phyloP scores from a whole-genome alignment of 2,113 vertebrate species.

The Gavialis gangeticus region DNA sequence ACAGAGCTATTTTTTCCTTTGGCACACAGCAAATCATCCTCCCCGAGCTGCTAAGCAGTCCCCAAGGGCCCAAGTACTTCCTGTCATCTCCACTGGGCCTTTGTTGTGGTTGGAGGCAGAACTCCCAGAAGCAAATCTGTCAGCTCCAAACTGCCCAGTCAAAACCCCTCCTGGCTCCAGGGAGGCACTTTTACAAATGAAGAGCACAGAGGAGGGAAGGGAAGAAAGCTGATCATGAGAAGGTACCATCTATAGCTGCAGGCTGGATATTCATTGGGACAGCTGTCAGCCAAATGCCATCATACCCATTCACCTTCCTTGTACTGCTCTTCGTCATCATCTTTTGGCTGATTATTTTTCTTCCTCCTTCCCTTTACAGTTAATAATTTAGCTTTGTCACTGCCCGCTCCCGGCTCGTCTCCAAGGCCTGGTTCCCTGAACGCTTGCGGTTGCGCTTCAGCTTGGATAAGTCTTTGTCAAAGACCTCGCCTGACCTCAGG shows the following conservation, averaged over 20 bases:
- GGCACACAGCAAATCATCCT: slow-evolving; percentile 49
- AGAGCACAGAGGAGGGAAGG: slow-evolving; percentile 44
- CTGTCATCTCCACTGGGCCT: slow-evolving; percentile 19
- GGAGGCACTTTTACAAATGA: slow-evolving; percentile 71
- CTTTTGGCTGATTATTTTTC: slow-evolving; percentile 40
- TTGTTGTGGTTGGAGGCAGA: slow-evolving; percentile 13
- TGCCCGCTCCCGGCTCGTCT: slow-evolving; percentile 89
- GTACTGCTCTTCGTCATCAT: slow-evolving; percentile 46
- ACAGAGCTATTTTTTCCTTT: slow-evolving; percentile 23
- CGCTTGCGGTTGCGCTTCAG: slow-evolving; percentile 97
- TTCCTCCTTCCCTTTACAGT: slow-evolving; percentile 50
- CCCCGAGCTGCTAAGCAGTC: slow-evolving; percentile 8
- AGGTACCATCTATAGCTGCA: slow-evolving; percentile 38
- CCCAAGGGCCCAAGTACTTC: slow-evolving; percentile 24
- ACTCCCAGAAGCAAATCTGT: slow-evolving; percentile 46
- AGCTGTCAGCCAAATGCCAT: slow-evolving; percentile 19
- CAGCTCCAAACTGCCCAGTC: slow-evolving; percentile 4
- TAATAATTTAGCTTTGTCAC: slow-evolving; percentile 94
- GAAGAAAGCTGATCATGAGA: slow-evolving; percentile 56
- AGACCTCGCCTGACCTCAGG: slow-evolving; percentile 94
- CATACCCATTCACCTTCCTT: slow-evolving; percentile 41
- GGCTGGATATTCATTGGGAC: slow-evolving; percentile 29
- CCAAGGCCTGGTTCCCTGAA: slow-evolving; percentile 88
- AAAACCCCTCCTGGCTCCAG: slow-evolving; percentile 15
- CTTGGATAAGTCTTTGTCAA: slow-evolving; percentile 98